Base-by-base conservation (phyloP, 2,888 invertebrate species). In the Aquatica leii region DNA sequence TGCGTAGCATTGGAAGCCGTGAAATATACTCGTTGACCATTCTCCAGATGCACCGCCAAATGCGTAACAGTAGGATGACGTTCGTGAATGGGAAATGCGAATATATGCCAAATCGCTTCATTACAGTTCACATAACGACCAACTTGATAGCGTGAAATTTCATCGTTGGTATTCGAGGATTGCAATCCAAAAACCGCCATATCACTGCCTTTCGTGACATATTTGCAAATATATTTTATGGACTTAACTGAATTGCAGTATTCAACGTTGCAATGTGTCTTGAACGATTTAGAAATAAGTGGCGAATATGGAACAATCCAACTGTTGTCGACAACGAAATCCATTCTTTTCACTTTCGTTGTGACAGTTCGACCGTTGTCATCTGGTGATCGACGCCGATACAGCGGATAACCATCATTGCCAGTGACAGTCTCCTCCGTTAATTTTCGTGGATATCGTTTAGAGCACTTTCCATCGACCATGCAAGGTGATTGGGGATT, bases 211-310 rank as follows among this genome's bases (percentile, higher is more conserved):
- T n/a, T n/a, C n/a, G n/a, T n/a, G n/a, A n/a, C n/a, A n/a, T n/a
- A n/a, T n/a, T n/a, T n/a, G n/a, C n/a, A n/a, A n/a, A n/a, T n/a
- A n/a, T n/a, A n/a, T n/a, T n/a, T n/a, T n/a, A n/a, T n/a, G n/a
- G n/a, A n/a, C n/a, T n/a, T n/a, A n/a, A n/a, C 78, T 0, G 80
- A 81, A 71, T 71, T 54, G 62, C 82, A 83, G 57, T 52, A 76
- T 62, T 82, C 81, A n/a, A 82, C 78, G 67, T 56, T 65, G 12
- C 6, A 35, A 12, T 59, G 62, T 24, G 62, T 18, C 17, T 62
- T 75, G 73, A 35, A 72, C 69, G 68, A 74, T 75, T 70, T 73
- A 71, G 41, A 67, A 4, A 76, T n/a, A n/a, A n/a, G n/a, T n/a
- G n/a, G n/a, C n/a, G n/a, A n/a, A n/a, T n/a, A n/a, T n/a, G n/a